Evolutionary conservation across 1,140 invertebrate genomes (phyloP).

Genomic region (Pseudomyrmex gracilis): DNA sequence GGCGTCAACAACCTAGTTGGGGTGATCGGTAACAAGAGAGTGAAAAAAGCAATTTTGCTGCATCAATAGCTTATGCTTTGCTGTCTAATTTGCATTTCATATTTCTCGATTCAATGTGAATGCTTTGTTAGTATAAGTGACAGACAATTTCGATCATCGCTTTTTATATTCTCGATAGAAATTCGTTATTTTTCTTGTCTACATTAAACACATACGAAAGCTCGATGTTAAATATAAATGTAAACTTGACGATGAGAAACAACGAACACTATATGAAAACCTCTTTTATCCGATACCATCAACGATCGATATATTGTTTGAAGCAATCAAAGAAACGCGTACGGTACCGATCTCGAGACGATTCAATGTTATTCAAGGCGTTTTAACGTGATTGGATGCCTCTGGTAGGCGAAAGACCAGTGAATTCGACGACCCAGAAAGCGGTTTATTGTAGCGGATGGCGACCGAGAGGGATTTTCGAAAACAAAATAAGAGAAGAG

Average conservation of each 20-base stretch:
- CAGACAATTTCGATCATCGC: slow-evolving; percentile 1
- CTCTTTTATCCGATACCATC: neutral
- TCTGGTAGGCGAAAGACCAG: slow-evolving; percentile 9
- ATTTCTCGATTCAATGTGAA: slow-evolving; percentile 9
- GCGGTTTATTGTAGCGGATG: slow-evolving; percentile 7
- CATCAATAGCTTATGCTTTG: slow-evolving; percentile 19
- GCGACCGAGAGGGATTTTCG: slow-evolving; percentile 38
- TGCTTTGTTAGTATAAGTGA: slow-evolving; percentile 24
- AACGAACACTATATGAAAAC: neutral
- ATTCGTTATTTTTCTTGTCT: slow-evolving; percentile 4
- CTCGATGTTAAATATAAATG: neutral
- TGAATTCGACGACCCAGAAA: neutral
- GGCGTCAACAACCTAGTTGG: neutral
- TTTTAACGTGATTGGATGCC: slow-evolving; percentile 57
- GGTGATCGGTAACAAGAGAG: slow-evolving; percentile 10
- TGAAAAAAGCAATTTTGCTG: slow-evolving; percentile 37
- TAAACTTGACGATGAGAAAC: neutral
- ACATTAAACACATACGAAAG: neutral
- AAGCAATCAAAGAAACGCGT: slow-evolving; percentile 45
- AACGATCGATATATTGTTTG: slow-evolving; percentile 6
- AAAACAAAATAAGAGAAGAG: neutral
- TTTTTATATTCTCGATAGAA: neutral
- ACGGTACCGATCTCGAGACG: slow-evolving; percentile 15
- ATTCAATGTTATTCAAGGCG: slow-evolving; percentile 44
- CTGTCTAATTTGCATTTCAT: slow-evolving; percentile 51